A percentile compares a stretch with the other conserved stretches of the same genome.
Evolutionary conservation across 2,113 vertebrate species (phyloP).

Genomic region (Phycodurus eques): DNA sequence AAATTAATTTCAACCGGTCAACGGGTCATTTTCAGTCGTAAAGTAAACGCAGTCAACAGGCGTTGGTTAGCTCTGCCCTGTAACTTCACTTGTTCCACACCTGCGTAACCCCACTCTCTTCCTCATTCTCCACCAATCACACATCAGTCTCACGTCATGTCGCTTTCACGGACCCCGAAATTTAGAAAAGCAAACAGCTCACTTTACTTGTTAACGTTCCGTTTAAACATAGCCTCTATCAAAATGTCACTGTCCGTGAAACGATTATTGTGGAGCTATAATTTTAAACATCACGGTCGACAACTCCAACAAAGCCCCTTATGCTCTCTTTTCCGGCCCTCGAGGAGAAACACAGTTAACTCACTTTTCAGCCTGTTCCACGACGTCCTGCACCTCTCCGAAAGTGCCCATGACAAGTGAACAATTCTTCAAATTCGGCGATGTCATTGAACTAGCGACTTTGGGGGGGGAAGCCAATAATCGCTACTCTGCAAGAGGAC

Average conservation of each 20-base stretch:
- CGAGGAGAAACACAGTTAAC: not conserved
- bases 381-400: not conserved
- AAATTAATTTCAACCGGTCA: not conserved
- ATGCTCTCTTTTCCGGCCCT: not conserved
- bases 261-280: no score
- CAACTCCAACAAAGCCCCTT: not conserved
- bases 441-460: not conserved
- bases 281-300: no score
- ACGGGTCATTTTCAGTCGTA: not conserved
- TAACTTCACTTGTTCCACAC: no score
- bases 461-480: no score
- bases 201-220: not conserved
- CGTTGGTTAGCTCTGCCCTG: no score
- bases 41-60: not conserved
- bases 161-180: not conserved
- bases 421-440: not conserved
- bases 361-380: not conserved
- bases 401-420: not conserved
- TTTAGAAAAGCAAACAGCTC: not conserved
- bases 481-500: not conserved
- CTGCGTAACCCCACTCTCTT: not conserved
- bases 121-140: not conserved
- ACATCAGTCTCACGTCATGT: not conserved
- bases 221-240: not conserved
- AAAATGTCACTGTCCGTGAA: no score